Evolutionary conservation across 2,888 invertebrate species (phyloP).

Genomic region (Rotaria magnacalcarata): DNA sequence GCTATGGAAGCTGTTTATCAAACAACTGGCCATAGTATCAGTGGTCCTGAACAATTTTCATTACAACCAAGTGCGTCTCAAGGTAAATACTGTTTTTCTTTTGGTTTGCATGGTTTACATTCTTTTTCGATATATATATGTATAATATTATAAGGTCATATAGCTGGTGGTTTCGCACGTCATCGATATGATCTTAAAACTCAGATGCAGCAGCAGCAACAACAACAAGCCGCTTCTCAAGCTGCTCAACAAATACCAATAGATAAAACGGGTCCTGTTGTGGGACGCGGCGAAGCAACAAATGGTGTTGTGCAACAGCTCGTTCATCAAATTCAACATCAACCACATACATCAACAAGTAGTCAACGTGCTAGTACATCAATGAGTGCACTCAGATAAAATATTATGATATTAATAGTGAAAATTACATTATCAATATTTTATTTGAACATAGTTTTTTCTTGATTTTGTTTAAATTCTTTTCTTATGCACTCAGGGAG

Average conservation of each 20-base stretch:
- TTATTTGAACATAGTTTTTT: not conserved
- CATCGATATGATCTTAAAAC: conserved; percentile 9
- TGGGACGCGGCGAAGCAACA: not conserved
- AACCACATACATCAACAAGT: conserved; percentile 15
- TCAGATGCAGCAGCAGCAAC: not conserved
- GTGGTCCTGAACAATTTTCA: conserved; percentile 33
- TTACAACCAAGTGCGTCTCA: conserved; percentile 31
- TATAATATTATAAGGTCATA: not conserved
- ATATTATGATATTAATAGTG: not conserved
- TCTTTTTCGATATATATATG: not conserved
- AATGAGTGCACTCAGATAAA: conserved; percentile 10
- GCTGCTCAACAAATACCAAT: not conserved
- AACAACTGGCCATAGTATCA: not conserved
- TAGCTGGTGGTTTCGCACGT: conserved; percentile 32
- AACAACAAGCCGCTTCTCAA: not conserved
- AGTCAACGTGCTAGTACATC: conserved; percentile 34
- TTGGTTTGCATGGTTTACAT: no score
- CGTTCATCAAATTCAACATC: conserved; percentile 35
- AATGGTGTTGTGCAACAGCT: conserved; percentile 35
- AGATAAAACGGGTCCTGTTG: not conserved
- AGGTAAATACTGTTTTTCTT: not conserved
- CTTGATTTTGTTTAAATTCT: no score
- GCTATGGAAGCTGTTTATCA: conserved; percentile 28
- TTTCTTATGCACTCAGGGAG: not conserved
- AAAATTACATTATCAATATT: not conserved